Conservation (phyloP, 1,140 invertebrate species). For the Drusus annulatus region DNA sequence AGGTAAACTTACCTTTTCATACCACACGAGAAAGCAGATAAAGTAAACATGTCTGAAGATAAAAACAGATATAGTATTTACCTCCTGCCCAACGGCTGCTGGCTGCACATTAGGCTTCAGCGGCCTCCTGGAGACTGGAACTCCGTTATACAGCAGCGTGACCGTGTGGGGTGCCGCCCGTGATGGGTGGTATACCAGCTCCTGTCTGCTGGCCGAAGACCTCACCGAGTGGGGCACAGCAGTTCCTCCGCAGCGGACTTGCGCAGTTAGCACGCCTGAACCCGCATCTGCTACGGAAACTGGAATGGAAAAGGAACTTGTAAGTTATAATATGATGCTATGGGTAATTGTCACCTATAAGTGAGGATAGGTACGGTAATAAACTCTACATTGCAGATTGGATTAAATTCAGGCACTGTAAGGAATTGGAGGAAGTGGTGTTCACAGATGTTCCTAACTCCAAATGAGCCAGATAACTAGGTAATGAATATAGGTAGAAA, state of each 20-base stretch:
- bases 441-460: no score
- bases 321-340: constrained; percentile 8
- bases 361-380: background rate
- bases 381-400: no score
- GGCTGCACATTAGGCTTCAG: constrained; percentile 71
- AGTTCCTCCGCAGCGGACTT: constrained; percentile 83
- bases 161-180: constrained; percentile 87
- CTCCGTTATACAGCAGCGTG: constrained; percentile 83
- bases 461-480: no score
- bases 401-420: no score
- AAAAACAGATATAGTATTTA: constrained; percentile 52
- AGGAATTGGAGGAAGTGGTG: no score
- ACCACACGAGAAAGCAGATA: no score
- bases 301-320: constrained; percentile 60
- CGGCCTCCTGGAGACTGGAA: constrained; percentile 75
- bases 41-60: no score
- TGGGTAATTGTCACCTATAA: background rate
- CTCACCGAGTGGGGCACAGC: constrained; percentile 86
- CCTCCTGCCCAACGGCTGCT: constrained; percentile 79
- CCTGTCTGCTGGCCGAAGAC: constrained; percentile 80
- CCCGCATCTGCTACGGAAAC: constrained; percentile 84
- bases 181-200: constrained; percentile 90
- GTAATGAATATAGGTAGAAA: no score
- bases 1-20: no score
- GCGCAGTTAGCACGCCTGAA: constrained; percentile 84